A percentile compares a stretch with the other conserved stretches of the same genome.
These are phyloP conservation scores for Sphaerophoria rueppellii DNA, from an alignment of 2,888 invertebrate species.

Conservation along the genomic window DNA sequence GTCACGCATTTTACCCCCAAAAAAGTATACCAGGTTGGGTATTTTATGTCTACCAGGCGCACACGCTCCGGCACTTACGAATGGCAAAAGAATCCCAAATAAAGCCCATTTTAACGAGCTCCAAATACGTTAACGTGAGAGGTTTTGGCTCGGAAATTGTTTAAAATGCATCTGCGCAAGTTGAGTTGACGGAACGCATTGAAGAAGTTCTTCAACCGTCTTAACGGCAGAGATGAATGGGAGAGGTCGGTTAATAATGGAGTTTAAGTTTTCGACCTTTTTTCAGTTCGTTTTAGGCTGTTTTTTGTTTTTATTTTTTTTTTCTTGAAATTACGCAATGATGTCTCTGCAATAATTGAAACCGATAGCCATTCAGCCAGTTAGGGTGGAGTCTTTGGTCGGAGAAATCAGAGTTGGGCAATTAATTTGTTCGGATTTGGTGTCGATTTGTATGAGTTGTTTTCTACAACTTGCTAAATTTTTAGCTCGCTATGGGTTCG, in stretches of 20 bases:
- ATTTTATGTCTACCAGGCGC: constrained; percentile 1
- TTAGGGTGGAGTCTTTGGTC: constrained; percentile 59
- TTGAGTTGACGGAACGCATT: constrained; percentile 5
- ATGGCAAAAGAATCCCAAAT: constrained; percentile 72
- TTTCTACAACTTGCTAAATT: background rate
- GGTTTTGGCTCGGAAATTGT: constrained; percentile 40
- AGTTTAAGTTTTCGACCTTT: constrained; percentile 32
- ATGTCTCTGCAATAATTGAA: constrained; percentile 44
- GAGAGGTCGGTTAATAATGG: constrained; percentile 37
- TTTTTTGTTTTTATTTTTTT: constrained; percentile 16
- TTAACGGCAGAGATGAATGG: background rate
- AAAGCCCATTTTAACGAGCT: constrained; percentile 75
- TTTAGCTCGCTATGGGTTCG: background rate
- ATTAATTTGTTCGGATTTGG: constrained; percentile 72
- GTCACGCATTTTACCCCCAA: constrained; percentile 41
- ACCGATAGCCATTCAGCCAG: background rate
- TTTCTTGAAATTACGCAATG: constrained; percentile 64
- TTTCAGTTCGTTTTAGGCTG: constrained; percentile 16
- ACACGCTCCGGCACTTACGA: constrained; percentile 21
- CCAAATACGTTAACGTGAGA: constrained; percentile 65
- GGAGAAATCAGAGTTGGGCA: constrained; percentile 54
- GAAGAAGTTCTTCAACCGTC: constrained; percentile 35
- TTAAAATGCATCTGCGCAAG: constrained; percentile 55
- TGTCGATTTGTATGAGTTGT: constrained; percentile 63
- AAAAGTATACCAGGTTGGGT: background rate